These are phyloP conservation scores for Aphelenchoides avenae DNA, from an alignment of 1,140 invertebrate species.

Conservation along the genomic window DNA sequence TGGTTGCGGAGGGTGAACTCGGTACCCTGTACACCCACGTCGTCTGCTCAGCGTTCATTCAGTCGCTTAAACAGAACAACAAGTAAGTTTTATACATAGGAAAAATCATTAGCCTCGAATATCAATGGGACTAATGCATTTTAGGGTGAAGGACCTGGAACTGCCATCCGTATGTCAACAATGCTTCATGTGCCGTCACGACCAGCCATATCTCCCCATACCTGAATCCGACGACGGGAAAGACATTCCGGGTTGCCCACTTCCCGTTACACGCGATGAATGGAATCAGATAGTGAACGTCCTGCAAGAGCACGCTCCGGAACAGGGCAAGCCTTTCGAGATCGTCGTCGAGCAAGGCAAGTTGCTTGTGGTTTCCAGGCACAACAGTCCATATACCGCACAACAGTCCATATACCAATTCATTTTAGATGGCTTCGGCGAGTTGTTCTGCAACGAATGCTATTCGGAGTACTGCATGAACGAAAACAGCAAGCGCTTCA, in stretches of 20 bases:
- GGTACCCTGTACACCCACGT: conserved; percentile 13
- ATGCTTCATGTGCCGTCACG: conserved; percentile 32
- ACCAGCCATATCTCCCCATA: conserved; percentile 15
- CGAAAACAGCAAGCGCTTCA: conserved; percentile 14
- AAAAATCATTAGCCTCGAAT: conserved; percentile 11
- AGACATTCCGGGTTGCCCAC: not conserved
- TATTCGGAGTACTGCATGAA: not conserved
- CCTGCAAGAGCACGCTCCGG: conserved; percentile 7
- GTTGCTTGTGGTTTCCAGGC: not conserved
- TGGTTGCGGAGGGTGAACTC: conserved; percentile 3
- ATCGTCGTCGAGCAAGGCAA: not conserved
- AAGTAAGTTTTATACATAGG: not conserved
- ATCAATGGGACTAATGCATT: conserved; percentile 1
- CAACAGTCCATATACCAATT: conserved; percentile 1
- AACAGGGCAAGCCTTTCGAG: conserved; percentile 9
- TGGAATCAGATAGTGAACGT: conserved; percentile 21
- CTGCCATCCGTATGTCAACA: conserved; percentile 35
- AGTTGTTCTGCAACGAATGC: conserved; percentile 18
- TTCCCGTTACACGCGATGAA: conserved; percentile 27
- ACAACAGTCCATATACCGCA: too few relatives aligned
- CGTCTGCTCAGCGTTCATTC: conserved; percentile 1
- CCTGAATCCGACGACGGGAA: conserved; percentile 1
- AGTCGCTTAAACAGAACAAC: not conserved
- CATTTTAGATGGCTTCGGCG: conserved; percentile 2
- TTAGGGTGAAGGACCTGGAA: conserved; percentile 6